Evolutionary conservation across 2,113 vertebrate species (phyloP).

Genomic region (Telmatochromis bifrenatus): DNA sequence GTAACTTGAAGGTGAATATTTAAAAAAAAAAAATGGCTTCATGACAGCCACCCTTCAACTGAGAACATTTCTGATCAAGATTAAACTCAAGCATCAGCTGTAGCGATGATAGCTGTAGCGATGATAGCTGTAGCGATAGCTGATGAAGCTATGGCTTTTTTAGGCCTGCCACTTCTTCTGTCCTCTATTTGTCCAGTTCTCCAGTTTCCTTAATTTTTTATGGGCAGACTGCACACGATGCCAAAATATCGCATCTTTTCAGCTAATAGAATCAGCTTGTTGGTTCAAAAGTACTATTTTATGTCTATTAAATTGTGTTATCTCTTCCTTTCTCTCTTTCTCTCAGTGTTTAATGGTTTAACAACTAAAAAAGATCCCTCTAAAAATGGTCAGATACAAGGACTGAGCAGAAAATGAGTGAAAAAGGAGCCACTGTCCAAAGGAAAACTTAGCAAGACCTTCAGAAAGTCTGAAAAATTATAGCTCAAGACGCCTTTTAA

Average conservation of each 20-base stretch:
- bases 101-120: too few species aligned
- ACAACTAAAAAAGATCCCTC: neutral
- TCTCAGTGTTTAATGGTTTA: neutral
- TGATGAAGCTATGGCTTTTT: neutral
- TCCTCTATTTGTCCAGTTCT: neutral
- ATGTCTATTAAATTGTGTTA: neutral
- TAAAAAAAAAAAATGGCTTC: neutral
- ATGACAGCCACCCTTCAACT: neutral
- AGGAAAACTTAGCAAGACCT: neutral
- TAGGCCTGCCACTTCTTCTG: neutral
- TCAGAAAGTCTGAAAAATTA: neutral
- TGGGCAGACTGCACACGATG: neutral
- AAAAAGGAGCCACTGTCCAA: neutral
- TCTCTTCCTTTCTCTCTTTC: neutral
- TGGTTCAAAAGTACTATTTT: neutral
- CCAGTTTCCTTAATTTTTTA: neutral
- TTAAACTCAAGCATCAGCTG: neutral
- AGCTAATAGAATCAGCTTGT: neutral
- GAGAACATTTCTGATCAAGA: neutral
- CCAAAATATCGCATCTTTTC: neutral
- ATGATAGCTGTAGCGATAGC: neutral
- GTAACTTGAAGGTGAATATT: neutral
- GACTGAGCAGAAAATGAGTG: neutral
- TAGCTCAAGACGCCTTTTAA: fast-evolving
- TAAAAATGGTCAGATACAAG: neutral